Percentiles rank a stretch among this genome's conserved stretches.
These are phyloP conservation scores for Frankliniella fusca DNA, from an alignment of 2,888 invertebrate genomes.

Conservation along the genomic window DNA sequence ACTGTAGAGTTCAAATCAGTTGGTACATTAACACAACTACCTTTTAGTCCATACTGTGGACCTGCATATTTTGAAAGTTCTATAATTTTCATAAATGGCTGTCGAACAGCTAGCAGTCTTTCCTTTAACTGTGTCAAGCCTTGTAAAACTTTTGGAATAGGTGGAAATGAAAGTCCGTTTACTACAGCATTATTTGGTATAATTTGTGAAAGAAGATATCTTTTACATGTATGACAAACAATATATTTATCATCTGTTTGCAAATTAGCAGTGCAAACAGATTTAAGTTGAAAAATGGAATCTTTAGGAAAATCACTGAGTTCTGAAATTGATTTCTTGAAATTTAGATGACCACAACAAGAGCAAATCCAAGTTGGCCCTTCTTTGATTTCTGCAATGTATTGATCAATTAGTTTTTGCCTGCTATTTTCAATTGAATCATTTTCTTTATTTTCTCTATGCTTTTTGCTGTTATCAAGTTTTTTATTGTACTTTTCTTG, in stretches of 20 bases:
- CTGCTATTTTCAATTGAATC: background rate
- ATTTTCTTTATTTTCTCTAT: background rate
- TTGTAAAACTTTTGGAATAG: conserved; percentile 28
- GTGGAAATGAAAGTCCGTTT: conserved; percentile 28
- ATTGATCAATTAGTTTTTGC: background rate
- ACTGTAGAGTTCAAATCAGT: background rate
- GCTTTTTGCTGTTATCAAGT: background rate
- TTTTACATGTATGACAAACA: background rate
- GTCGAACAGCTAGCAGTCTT: conserved; percentile 30
- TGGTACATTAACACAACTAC: background rate
- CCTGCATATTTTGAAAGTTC: background rate
- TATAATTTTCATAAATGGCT: background rate
- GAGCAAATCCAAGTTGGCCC: background rate
- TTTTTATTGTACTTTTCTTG: background rate
- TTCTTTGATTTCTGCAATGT: background rate
- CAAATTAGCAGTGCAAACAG: background rate
- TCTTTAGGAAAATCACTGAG: background rate
- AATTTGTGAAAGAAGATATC: background rate
- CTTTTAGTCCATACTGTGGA: background rate
- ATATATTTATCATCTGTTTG: background rate
- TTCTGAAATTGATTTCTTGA: background rate
- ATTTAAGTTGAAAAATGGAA: background rate
- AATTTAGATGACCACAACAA: background rate
- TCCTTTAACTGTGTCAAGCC: conserved; percentile 32
- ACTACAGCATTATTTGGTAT: background rate